Percentiles rank a stretch among this genome's conserved stretches.
phyloP scores from a whole-genome alignment of 37 sponge, comb jelly and placozoan species.

The Beroe forskalii region DNA sequence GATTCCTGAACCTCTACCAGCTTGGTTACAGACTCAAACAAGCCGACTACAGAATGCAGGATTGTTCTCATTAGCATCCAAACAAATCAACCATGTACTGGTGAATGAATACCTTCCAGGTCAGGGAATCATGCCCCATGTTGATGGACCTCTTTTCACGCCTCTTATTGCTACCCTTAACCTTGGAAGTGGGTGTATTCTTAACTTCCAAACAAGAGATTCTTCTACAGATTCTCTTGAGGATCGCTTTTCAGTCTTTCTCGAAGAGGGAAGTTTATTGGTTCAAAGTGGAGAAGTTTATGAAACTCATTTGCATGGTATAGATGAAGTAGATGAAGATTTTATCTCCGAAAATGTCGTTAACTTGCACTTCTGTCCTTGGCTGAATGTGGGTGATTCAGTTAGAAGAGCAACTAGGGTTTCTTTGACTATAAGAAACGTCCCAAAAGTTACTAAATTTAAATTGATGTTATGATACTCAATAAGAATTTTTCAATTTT shows the following conservation, averaged over 20 bases:
- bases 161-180: conserved; percentile 90
- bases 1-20: conserved; percentile 68
- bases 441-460: conserved; percentile 82
- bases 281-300: conserved; percentile 86
- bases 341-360: conserved; percentile 66
- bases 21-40: conserved; percentile 76
- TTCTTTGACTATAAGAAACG: conserved; percentile 93
- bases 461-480: conserved; percentile 67
- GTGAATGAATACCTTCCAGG: conserved; percentile 95
- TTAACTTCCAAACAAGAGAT: conserved; percentile 81
- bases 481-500: too few species aligned
- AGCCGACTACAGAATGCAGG: conserved; percentile 65
- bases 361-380: conserved; percentile 30
- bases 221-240: conserved; percentile 51
- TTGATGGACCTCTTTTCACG: conserved; percentile 92
- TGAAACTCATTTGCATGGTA: conserved; percentile 80
- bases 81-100: conserved; percentile 86
- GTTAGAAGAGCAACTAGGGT: conserved; percentile 83
- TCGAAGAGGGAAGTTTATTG: conserved; percentile 92
- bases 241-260: conserved; percentile 78
- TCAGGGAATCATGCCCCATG: conserved; percentile 97
- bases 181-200: conserved; percentile 81
- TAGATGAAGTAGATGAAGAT: conserved; percentile 71
- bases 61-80: conserved; percentile 72
- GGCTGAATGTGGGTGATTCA: not conserved